Evolutionary conservation across 2,797 vertebrate genomes (phyloP).

Genomic region (Galaxias olidus): DNA sequence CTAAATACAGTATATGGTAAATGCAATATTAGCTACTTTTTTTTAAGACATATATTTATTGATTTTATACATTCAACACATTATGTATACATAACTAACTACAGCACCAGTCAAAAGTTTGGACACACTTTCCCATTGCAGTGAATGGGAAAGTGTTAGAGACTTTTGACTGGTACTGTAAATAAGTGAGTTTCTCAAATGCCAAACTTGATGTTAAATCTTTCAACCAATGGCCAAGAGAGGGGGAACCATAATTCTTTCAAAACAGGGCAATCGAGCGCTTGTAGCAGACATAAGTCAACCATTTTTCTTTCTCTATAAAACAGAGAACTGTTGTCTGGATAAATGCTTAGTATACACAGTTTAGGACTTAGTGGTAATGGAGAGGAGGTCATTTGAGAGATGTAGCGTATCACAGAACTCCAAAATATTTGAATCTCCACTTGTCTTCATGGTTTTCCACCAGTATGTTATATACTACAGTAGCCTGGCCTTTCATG

Average conservation of each 20-base stretch:
- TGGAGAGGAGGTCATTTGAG: slow-evolving; percentile 9
- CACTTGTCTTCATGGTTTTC: slow-evolving; percentile 14
- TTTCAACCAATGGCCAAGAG: slow-evolving; percentile 7
- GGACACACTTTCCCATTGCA: no score
- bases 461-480: slow-evolving; percentile 6
- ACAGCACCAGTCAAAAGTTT: no score
- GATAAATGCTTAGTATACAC: slow-evolving; percentile 12
- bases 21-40: no score
- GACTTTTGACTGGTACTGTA: no score
- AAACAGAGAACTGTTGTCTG: slow-evolving; percentile 1
- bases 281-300: slow-evolving; percentile 9
- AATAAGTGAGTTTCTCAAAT: slow-evolving; percentile 12
- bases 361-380: slow-evolving; percentile 3
- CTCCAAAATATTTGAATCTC: slow-evolving; percentile 14
- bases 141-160: no score
- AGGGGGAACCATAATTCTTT: slow-evolving; percentile 2
- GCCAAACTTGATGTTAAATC: slow-evolving; percentile 12
- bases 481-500: not conserved
- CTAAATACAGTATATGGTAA: no score
- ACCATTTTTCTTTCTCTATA: slow-evolving; percentile 5
- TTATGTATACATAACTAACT: no score
- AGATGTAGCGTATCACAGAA: not conserved
- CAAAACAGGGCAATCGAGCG: slow-evolving; percentile 3
- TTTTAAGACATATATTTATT: no score
- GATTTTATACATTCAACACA: no score